Conservation (phyloP, 2,113 vertebrate species). For the Seriola rivoliana region DNA sequence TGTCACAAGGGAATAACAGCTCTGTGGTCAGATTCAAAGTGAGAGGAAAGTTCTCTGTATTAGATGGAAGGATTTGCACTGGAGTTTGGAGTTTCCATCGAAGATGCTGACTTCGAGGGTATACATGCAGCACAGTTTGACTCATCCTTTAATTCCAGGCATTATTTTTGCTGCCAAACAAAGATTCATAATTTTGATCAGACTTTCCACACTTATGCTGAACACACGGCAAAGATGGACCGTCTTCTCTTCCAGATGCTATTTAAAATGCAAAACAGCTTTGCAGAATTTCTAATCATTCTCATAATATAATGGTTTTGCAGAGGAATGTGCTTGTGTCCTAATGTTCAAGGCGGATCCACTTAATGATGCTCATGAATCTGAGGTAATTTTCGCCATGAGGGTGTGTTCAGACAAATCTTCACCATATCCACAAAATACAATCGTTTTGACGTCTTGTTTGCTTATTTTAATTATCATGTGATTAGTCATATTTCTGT, state of each 20-base stretch:
- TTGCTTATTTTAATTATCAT: slow-evolving; percentile 78
- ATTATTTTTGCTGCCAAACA: slow-evolving; percentile 27
- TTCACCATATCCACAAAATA: slow-evolving; percentile 67
- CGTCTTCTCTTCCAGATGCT: background rate
- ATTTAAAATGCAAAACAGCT: slow-evolving; percentile 20
- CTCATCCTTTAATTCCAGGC: slow-evolving; percentile 46
- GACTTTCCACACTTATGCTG: slow-evolving; percentile 56
- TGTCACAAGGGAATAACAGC: slow-evolving; percentile 61
- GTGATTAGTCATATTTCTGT: slow-evolving; percentile 74
- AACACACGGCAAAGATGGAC: slow-evolving; percentile 4
- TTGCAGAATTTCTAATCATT: slow-evolving; percentile 43
- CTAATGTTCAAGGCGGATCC: slow-evolving; percentile 48
- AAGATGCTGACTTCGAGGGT: slow-evolving; percentile 62
- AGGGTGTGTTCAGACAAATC: slow-evolving; percentile 69
- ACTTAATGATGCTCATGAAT: slow-evolving; percentile 54
- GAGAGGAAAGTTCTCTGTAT: slow-evolving; percentile 63
- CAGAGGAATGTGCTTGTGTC: slow-evolving; percentile 39
- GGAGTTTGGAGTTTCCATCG: slow-evolving; percentile 62
- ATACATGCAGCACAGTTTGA: slow-evolving; percentile 31
- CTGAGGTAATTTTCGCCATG: slow-evolving; percentile 71
- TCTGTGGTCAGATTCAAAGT: slow-evolving; percentile 63
- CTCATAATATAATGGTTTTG: slow-evolving; percentile 31
- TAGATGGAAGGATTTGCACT: slow-evolving; percentile 58
- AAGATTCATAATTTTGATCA: slow-evolving; percentile 55
- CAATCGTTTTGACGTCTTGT: slow-evolving; percentile 67